Base-by-base conservation (phyloP, 2,797 vertebrate species). In the Babyrousa celebensis region DNA sequence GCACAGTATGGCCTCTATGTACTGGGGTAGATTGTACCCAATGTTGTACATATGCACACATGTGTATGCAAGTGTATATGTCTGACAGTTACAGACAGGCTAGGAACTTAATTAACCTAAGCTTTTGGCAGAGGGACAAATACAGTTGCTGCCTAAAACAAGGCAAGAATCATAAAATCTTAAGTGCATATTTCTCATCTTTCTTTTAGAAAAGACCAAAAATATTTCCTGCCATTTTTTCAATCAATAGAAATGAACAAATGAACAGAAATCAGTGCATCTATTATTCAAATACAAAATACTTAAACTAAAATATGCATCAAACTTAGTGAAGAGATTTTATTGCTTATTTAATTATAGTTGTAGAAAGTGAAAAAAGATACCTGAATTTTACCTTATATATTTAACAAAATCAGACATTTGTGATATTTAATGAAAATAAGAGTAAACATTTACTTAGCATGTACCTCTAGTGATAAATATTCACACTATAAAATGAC, bases 141-240 rank as follows among this genome's bases (percentile, higher is more conserved):
- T 29, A 32, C 1, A 56, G 23, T 27, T 70, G 62, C 23, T 74
- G 17, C 9, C 23, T 60, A 62, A 95, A 82, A 87, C 23, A 72
- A 21, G 62, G 40, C 11, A 68, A 83, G 5, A 67, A 52, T 58
- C 21, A 27, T 17, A 70, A 36, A 63, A 65, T n/a, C 62, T 65
- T 79, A 74, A 67, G 71, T 77, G 56, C 27, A 27, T 63, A 29
- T 32, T 75, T 7, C 16, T 18, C 18, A 25, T 67, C 48, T 65
- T 93, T 60, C 7, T 80, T 88, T 62, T 62, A 86, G 12, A 71
- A 1, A 82, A 82, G 68, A 70, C 12, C 27, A 65, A 79, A 92
- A 40, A 18, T 82, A 91, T 71, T 93, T 85, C 93, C 70, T 82
- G 60, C 23, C 18, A 56, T 54, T 62, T 70, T 75, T 85, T 62